A percentile compares a stretch with the other conserved stretches of the same genome.
Evolutionary conservation across 2,113 vertebrate genomes (phyloP).

Genomic region (Phylloscopus whistleri): DNA sequence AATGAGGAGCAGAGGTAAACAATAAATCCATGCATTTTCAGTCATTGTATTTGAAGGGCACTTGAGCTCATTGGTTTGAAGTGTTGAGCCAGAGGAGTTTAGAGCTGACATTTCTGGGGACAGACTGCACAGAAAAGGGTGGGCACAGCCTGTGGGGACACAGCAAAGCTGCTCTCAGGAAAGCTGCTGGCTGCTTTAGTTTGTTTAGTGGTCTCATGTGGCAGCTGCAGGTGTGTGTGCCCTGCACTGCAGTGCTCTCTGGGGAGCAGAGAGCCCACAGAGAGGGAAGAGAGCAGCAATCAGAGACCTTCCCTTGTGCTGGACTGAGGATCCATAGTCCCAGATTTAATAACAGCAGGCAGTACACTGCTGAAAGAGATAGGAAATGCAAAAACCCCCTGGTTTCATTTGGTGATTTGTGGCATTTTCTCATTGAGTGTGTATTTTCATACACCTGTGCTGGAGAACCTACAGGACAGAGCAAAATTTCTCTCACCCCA

Average conservation of each 20-base stretch:
- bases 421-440: background rate
- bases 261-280: background rate
- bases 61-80: background rate
- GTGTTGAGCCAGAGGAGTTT: background rate
- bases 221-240: background rate
- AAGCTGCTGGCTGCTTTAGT: background rate
- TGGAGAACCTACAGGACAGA: background rate
- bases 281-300: background rate
- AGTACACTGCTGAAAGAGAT: background rate
- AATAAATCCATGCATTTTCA: background rate
- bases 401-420: rapidly evolving
- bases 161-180: background rate
- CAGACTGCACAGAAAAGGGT: background rate
- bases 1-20: background rate
- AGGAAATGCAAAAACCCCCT: background rate
- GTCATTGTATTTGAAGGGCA: background rate
- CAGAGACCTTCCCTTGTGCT: background rate
- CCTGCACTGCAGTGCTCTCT: background rate
- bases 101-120: background rate
- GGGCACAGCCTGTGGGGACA: background rate
- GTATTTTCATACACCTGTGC: background rate
- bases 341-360: background rate
- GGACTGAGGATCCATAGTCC: rapidly evolving
- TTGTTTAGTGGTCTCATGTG: background rate
- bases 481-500: background rate